These are phyloP conservation scores for Pachypeltis micranthus DNA, from an alignment of 1,140 invertebrate species.

Conservation along the genomic window DNA sequence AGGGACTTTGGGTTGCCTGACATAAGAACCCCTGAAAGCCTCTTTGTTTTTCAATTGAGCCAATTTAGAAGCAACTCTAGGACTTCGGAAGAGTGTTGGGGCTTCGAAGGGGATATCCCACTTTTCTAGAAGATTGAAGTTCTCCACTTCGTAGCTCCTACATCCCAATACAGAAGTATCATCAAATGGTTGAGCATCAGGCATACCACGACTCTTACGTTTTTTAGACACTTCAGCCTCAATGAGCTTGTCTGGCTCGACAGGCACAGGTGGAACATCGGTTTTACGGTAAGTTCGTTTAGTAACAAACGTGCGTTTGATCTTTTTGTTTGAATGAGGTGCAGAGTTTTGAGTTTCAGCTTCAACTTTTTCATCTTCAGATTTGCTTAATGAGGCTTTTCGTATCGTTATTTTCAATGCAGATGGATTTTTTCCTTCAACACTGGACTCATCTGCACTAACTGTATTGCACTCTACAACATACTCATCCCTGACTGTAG, in stretches of 20 bases:
- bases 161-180: neutral
- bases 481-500: neutral
- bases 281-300: neutral
- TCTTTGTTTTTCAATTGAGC: neutral
- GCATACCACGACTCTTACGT: too few species aligned
- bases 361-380: neutral
- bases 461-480: neutral
- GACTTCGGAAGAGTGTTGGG: neutral
- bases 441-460: neutral
- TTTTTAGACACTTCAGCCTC: too few species aligned
- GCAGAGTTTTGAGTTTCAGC: neutral
- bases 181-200: too few species aligned
- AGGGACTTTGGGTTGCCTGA: neutral
- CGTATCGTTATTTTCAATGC: neutral
- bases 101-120: neutral
- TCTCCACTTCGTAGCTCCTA: neutral
- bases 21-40: neutral
- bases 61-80: neutral
- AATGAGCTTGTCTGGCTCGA: too few species aligned
- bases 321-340: neutral
- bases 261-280: too few species aligned
- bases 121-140: slow-evolving; percentile 1
- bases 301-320: neutral
- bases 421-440: neutral
- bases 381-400: neutral